Evolutionary conservation across 2,888 invertebrate genomes (phyloP), one percentile per base, ranked within the genome.

Genomic region (Dyspetes luteomarginatus): DNA sequence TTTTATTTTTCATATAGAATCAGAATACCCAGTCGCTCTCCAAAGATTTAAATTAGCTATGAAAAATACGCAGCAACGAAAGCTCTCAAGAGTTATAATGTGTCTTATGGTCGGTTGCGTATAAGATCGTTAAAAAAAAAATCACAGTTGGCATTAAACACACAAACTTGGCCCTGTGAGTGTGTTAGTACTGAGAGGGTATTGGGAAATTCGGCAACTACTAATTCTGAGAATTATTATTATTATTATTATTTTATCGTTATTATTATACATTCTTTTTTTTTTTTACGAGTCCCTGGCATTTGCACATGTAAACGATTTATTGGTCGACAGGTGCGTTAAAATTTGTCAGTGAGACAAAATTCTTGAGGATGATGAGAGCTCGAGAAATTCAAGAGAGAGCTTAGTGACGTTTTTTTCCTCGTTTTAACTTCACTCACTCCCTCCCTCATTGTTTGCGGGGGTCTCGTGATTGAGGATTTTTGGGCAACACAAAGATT

Each of bases 271-370:
- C 15, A 5, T 58, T 71, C 56, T 60, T 50, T 48, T 78, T 30
- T 48, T 75, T 69, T 50, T 12, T 30, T 36, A 65, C n/a, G n/a
- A n/a, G n/a, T n/a, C 50, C 24, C 26, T 62, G 30, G 67, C 36
- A 45, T 71, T 30, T 9, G 48, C n/a, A 48, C 5, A 48, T n/a
- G 48, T 5, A 7, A 48, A 60, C 9, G 48, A 80, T 80, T 80
- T 80, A 80, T 75, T 22, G 24, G 17, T 24, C 56, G 71, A 75
- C 79, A 80, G 75, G 75, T 80, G 36, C 65, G 56, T n/a, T 26
- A 15, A 62, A 26, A 60, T 28, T 26, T 69, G 48, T 43, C 43
- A 22, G 41, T 64, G 56, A 69, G 58, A 48, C 68, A 15, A 52
- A 50, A 24, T 52, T 55, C 28, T 55, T 62, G 2, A 17, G 26